Evolutionary conservation across 2,888 invertebrate genomes (phyloP).

Genomic region (Strigamia maritima): DNA sequence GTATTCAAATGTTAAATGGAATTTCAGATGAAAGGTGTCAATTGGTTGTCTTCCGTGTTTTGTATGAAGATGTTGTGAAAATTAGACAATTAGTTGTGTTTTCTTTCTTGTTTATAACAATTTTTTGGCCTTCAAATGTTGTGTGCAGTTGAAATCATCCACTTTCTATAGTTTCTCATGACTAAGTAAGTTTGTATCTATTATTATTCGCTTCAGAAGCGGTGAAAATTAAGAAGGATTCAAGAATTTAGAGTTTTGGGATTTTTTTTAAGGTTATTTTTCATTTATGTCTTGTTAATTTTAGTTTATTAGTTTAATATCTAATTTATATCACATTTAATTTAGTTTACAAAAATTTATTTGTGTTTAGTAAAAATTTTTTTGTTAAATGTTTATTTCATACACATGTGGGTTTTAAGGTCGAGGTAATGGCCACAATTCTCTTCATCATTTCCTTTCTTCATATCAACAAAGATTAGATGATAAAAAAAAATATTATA

Average conservation of each 20-base stretch:
- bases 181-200: neutral
- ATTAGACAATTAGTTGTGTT: neutral
- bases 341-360: no score
- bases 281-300: no score
- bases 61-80: neutral
- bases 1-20: neutral
- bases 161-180: neutral
- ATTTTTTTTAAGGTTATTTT: neutral
- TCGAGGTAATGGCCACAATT: neutral
- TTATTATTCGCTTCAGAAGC: slow-evolving; percentile 21
- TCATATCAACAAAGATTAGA: neutral
- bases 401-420: slow-evolving; percentile 8
- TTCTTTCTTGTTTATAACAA: neutral
- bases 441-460: slow-evolving; percentile 17
- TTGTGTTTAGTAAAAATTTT: neutral
- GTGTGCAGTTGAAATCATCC: neutral
- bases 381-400: neutral
- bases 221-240: neutral
- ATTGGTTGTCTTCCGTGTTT: neutral
- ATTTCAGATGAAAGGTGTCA: neutral
- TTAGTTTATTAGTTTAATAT: no score
- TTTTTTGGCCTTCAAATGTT: neutral
- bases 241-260: neutral
- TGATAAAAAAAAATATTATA: neutral
- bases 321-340: no score